Percentiles rank a stretch among this genome's conserved stretches.
phyloP scores from a whole-genome alignment of 2,113 vertebrate species.

The Meles meles region DNA sequence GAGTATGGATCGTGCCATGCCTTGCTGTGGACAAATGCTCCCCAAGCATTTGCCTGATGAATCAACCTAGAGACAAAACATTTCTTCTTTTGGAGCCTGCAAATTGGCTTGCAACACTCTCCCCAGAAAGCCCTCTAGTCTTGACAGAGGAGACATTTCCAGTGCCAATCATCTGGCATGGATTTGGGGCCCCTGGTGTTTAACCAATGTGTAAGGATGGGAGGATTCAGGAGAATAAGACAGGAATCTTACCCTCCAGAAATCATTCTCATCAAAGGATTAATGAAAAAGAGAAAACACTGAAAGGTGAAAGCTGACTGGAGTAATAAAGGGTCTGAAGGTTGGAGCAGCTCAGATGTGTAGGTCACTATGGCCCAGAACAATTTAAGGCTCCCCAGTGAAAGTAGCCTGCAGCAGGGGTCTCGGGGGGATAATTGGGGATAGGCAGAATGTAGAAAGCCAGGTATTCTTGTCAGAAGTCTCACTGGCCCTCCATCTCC shows the following conservation, averaged over 20 bases:
- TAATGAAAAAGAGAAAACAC: background rate
- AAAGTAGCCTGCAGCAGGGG: background rate
- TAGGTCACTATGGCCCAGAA: background rate
- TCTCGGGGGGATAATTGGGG: background rate
- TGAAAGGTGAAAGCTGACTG: background rate
- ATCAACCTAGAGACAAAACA: background rate
- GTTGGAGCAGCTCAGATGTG: background rate
- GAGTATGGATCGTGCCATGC: background rate
- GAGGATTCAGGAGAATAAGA: background rate
- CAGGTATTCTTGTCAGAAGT: background rate
- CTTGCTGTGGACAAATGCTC: background rate
- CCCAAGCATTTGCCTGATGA: background rate
- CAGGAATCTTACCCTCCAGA: background rate
- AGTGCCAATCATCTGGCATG: background rate
- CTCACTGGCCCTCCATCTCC: background rate
- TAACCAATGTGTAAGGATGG: background rate
- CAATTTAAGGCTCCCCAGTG: background rate
- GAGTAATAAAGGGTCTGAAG: background rate
- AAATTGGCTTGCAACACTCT: background rate
- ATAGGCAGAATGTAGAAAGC: background rate
- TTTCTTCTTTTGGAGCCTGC: background rate
- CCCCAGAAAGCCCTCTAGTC: background rate
- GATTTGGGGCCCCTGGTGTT: background rate
- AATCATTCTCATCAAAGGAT: background rate
- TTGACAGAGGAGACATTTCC: background rate